A percentile compares a stretch with the other conserved stretches of the same genome.
Conservation (phyloP, 30 jellyfish, hydroid and myxozoan species). For the Phacellophora camtschatica region DNA sequence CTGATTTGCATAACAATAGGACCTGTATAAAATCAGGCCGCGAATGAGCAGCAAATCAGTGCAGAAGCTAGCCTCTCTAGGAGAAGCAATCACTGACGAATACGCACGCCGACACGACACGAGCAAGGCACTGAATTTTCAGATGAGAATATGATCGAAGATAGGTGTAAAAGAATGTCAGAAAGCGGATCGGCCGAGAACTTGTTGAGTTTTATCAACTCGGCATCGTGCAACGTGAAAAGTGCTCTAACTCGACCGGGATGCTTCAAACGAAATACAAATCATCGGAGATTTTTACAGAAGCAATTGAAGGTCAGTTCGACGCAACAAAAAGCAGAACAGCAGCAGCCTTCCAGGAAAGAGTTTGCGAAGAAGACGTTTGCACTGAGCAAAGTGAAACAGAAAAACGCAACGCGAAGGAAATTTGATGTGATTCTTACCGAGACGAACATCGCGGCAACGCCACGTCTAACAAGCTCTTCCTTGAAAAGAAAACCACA, state of each 20-base stretch:
- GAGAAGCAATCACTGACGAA: too few species aligned
- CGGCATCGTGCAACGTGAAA: constrained; percentile 91
- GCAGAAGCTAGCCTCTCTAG: background rate
- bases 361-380: constrained; percentile 31
- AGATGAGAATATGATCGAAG: constrained; percentile 35
- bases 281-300: constrained; percentile 91
- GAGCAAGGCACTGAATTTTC: too few species aligned
- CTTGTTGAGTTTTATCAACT: constrained; percentile 74
- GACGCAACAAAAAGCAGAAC: constrained; percentile 13
- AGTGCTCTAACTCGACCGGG: constrained; percentile 92
- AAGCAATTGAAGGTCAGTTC: constrained; percentile 70
- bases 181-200: constrained; percentile 73
- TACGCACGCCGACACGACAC: too few species aligned
- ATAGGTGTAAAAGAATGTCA: constrained; percentile 8
- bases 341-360: background rate
- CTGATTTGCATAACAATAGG: constrained; percentile 61
- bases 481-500: too few species aligned
- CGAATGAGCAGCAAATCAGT: constrained; percentile 13
- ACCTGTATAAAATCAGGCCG: constrained; percentile 46
- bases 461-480: too few species aligned
- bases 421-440: background rate
- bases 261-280: constrained; percentile 94
- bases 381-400: constrained; percentile 34
- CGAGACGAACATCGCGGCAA: background rate
- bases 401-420: background rate